Conservation (phyloP, 1,140 invertebrate species). For the Drosophila kanapiae region DNA sequence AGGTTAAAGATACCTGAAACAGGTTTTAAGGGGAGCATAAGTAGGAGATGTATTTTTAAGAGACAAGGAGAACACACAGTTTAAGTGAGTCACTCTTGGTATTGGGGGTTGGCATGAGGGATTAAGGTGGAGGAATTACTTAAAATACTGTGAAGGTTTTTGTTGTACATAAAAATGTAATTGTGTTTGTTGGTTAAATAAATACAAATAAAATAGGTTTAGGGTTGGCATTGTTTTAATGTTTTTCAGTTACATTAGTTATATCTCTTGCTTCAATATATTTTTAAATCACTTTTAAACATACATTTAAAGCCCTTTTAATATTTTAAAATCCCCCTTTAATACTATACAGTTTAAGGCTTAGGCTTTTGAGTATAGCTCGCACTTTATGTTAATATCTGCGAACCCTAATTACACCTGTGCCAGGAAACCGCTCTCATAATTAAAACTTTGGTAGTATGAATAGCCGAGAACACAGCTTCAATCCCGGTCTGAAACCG, state of each 20-base stretch:
- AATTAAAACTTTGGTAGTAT: constrained; percentile 40
- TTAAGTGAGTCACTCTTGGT: constrained; percentile 10
- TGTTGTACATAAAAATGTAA: not conserved
- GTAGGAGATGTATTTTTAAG: constrained; percentile 7
- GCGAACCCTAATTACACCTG: constrained; percentile 1
- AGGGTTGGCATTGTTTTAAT: not conserved
- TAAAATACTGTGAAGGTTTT: too few species aligned
- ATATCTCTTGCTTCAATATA: too few species aligned
- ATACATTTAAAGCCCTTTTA: not conserved
- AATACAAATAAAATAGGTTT: too few species aligned
- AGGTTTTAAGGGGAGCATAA: constrained; percentile 1
- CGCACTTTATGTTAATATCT: not conserved
- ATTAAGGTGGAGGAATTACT: not conserved
- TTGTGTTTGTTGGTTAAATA: not conserved
- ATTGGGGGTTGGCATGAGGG: not conserved
- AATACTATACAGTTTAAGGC: not conserved
- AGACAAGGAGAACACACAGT: not conserved
- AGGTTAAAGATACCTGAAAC: constrained; percentile 8
- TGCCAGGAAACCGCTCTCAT: constrained; percentile 28
- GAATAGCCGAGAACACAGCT: constrained; percentile 12
- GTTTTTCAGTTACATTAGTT: not conserved
- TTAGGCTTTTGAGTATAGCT: not conserved
- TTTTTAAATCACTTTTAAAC: not conserved
- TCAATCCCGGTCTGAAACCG: constrained; percentile 37
- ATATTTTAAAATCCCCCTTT: not conserved